Conservation (phyloP, 92 coral and sea anemone genomes). For the Chrysogorgia sp. region DNA sequence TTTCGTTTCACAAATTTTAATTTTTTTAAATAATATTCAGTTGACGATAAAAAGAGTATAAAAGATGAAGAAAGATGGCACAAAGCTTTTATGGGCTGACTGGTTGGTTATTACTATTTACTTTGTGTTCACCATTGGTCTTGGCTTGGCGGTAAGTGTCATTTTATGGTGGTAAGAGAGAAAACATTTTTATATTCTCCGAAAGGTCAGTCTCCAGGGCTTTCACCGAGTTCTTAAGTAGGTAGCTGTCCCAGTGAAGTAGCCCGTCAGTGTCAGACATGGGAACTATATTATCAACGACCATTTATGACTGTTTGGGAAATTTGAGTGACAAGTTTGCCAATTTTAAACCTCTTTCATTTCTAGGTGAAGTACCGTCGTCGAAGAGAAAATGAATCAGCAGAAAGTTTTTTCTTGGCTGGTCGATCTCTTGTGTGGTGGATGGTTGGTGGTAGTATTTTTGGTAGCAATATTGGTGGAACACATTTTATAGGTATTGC, state of each 20-base stretch:
- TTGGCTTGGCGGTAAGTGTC: constrained; percentile 83
- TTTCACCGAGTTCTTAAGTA: no score
- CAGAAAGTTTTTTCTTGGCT: constrained; percentile 76
- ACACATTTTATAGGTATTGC: constrained; percentile 97
- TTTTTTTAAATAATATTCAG: no score
- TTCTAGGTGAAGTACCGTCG: constrained; percentile 72
- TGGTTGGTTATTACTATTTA: constrained; percentile 85
- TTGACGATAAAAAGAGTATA: neutral
- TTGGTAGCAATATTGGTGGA: constrained; percentile 98
- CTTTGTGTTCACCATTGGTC: constrained; percentile 78
- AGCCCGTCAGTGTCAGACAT: neutral
- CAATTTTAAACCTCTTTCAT: constrained; percentile 22
- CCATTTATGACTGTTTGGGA: no score
- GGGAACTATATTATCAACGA: neutral
- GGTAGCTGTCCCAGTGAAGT: neutral
- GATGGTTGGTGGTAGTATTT: constrained; percentile 97
- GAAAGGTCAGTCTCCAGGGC: no score
- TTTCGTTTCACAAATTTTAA: no score
- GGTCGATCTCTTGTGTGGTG: constrained; percentile 88
- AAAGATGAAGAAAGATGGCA: constrained; percentile 17
- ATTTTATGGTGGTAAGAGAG: neutral
- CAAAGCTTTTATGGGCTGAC: constrained; percentile 52
- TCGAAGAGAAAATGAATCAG: constrained; percentile 65
- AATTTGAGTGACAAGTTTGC: neutral
- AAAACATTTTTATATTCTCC: neutral